Conservation (phyloP, 2,797 vertebrate species). For the Typhlichthys eigenmanni region DNA sequence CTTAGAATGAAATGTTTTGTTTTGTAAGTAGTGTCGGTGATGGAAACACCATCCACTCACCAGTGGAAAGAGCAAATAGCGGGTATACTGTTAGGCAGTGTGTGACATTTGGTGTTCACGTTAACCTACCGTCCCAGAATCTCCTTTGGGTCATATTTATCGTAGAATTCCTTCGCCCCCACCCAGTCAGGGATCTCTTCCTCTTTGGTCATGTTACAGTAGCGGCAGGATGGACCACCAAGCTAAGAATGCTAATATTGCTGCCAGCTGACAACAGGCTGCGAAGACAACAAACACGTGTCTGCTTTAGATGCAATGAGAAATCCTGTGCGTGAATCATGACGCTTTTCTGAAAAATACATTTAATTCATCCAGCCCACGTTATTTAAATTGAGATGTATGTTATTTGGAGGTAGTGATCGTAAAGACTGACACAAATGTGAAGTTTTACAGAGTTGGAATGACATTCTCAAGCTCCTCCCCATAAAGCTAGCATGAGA, state of each 20-base stretch:
- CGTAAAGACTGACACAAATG: neutral
- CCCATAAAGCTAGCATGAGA: neutral
- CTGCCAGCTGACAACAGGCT: slow-evolving; percentile 33
- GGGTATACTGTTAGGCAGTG: neutral
- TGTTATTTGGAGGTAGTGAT: too few relatives aligned
- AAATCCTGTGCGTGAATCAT: neutral
- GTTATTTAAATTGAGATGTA: too few relatives aligned
- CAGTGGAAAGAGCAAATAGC: too few relatives aligned
- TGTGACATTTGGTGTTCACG: neutral
- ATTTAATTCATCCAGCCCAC: too few relatives aligned
- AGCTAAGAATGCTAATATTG: slow-evolving; percentile 15
- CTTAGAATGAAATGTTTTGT: too few relatives aligned
- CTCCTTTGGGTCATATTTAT: slow-evolving; percentile 96
- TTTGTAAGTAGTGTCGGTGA: too few relatives aligned
- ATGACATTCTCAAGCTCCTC: neutral
- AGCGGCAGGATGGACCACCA: slow-evolving; percentile 33
- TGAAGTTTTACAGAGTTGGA: neutral
- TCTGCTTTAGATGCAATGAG: neutral
- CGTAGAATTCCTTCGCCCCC: slow-evolving; percentile 90
- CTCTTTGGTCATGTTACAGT: slow-evolving; percentile 86
- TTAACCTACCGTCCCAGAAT: slow-evolving; percentile 89
- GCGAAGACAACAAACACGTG: neutral
- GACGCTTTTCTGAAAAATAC: too few relatives aligned
- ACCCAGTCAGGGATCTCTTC: slow-evolving; percentile 88
- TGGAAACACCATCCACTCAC: too few relatives aligned